Conservation (phyloP, 2,797 vertebrate species). For the Sebastes dallii region DNA sequence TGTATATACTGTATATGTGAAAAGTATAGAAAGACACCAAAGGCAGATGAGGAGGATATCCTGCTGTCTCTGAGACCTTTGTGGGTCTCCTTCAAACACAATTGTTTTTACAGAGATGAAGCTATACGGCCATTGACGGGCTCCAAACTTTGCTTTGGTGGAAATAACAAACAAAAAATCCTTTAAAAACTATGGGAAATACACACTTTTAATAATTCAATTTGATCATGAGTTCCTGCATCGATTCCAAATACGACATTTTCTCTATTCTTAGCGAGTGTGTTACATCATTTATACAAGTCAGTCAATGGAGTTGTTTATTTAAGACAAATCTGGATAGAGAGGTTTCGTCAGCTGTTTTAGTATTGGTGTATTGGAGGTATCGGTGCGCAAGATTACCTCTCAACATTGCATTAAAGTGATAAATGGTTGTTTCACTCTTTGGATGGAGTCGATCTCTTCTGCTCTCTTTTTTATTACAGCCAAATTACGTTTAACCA, state of each 20-base stretch:
- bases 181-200: not conserved
- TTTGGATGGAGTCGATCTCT: constrained; percentile 1
- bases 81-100: constrained; percentile 6
- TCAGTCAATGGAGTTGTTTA: not conserved
- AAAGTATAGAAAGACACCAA: too few relatives aligned
- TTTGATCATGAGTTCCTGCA: not conserved
- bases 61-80: not conserved
- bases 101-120: not conserved
- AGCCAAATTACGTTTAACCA: not conserved
- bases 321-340: not conserved
- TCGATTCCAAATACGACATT: not conserved
- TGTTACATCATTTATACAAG: not conserved
- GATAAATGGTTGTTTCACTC: not conserved
- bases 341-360: not conserved
- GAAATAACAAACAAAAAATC: not conserved
- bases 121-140: not conserved
- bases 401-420: not conserved
- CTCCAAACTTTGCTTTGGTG: not conserved
- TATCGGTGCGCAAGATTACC: not conserved
- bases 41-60: too few relatives aligned
- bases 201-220: not conserved
- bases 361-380: not conserved
- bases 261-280: not conserved
- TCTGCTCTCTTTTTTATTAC: not conserved
- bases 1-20: not conserved